Conservation (phyloP, 1,140 invertebrate genomes). For the Idris sp. region DNA sequence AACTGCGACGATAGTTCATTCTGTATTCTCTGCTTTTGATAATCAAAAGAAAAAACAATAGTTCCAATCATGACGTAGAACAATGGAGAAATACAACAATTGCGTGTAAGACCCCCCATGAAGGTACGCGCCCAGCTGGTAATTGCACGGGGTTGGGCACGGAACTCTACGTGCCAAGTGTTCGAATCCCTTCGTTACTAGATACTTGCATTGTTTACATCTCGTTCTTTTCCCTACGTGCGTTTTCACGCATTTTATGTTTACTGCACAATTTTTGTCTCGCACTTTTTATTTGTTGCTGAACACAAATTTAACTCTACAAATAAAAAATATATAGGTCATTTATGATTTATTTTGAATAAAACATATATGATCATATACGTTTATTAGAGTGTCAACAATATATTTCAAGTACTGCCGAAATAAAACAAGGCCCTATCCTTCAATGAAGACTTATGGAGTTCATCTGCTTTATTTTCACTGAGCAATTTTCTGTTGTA, state of each 20-base stretch:
- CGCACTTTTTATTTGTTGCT: too few relatives aligned
- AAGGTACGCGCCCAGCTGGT: slow-evolving; percentile 74
- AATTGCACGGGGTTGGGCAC: slow-evolving; percentile 73
- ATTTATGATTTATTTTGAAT: too few relatives aligned
- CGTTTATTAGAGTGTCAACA: too few relatives aligned
- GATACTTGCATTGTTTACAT: slow-evolving; percentile 72
- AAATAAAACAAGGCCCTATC: too few relatives aligned
- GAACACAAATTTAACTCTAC: too few relatives aligned
- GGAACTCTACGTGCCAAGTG: slow-evolving; percentile 77
- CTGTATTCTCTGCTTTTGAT: slow-evolving; percentile 63
- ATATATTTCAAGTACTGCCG: too few relatives aligned
- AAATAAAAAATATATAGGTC: too few relatives aligned
- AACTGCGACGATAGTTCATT: slow-evolving; percentile 51
- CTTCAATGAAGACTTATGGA: too few relatives aligned
- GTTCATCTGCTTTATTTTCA: too few relatives aligned
- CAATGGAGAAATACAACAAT: slow-evolving; percentile 78
- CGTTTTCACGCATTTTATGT: slow-evolving; percentile 11
- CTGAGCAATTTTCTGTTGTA: too few relatives aligned
- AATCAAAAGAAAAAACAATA: slow-evolving; percentile 77
- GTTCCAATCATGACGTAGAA: slow-evolving; percentile 74
- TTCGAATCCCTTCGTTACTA: slow-evolving; percentile 69
- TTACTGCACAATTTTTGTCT: too few relatives aligned
- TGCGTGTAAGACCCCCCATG: slow-evolving; percentile 77
- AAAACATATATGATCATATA: too few relatives aligned
- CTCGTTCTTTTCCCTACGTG: slow-evolving; percentile 25